A percentile compares a stretch with the other conserved stretches of the same genome.
These are phyloP conservation scores for Agrotis exclamationis DNA, from an alignment of 2,888 invertebrate genomes.

Conservation along the genomic window DNA sequence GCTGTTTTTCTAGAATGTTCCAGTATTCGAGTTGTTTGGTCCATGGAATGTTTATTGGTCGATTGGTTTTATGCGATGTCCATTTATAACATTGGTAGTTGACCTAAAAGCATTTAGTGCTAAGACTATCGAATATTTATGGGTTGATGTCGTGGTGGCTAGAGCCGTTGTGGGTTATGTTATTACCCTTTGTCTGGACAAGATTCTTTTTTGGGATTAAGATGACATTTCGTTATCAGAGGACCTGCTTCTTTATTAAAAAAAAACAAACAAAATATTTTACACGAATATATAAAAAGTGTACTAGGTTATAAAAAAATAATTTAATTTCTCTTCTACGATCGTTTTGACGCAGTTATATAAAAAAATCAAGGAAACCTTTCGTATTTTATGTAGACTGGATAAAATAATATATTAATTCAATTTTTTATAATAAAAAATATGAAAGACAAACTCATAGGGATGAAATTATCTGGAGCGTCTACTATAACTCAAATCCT, in stretches of 20 bases:
- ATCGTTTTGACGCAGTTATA: too few species aligned
- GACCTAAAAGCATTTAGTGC: constrained; percentile 65
- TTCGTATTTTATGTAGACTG: too few species aligned
- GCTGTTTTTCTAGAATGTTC: constrained; percentile 56
- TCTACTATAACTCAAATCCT: background rate
- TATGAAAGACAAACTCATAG: too few species aligned
- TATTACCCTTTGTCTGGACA: constrained; percentile 31
- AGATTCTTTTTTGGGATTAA: constrained; percentile 1
- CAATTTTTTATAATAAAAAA: too few species aligned
- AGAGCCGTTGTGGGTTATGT: constrained; percentile 34
- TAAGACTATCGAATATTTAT: constrained; percentile 64
- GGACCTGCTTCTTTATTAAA: too few species aligned
- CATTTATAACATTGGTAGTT: constrained; percentile 64
- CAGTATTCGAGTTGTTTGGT: constrained; percentile 55
- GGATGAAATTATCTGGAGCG: background rate
- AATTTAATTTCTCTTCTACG: too few species aligned
- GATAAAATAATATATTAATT: too few species aligned
- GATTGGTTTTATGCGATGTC: constrained; percentile 63
- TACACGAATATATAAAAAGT: too few species aligned
- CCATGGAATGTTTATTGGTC: constrained; percentile 58
- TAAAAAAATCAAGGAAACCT: too few species aligned
- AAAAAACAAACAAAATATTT: too few species aligned
- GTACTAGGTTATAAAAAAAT: too few species aligned
- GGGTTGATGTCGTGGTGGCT: constrained; percentile 34
- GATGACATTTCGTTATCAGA: background rate